Base-by-base conservation (phyloP, 2,113 vertebrate species). In the Pampusana beccarii region DNA sequence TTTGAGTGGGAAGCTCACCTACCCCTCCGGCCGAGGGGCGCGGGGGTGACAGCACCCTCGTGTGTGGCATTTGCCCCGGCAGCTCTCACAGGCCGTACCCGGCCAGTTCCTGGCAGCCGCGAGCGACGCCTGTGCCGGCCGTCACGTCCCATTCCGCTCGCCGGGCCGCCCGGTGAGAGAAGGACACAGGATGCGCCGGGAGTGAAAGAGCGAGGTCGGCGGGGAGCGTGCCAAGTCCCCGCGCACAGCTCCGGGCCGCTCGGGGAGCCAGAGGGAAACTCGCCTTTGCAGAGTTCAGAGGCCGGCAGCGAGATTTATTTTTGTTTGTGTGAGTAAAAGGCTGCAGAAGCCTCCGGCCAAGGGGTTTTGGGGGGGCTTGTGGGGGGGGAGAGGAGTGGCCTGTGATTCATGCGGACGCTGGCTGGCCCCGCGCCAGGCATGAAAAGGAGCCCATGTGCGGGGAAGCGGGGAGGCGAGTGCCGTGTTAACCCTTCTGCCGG, bases 131-230 rank as follows among this genome's bases (percentile, higher is more conserved):
- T 98, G 98, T 98, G 98, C 98, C 86, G 98, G 96, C 96, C 80
- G 98, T 98, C 98, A 98, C 98, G 98, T 98, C 98, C 98, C 98
- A 98, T 97, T 97, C 98, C 88, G 93, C 97, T 96, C 81, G 91
- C 97, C 91, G 94, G 97, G 97, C 97, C 94, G 98, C 97, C 98
- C 97, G 96, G 97, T 98, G 98, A 98, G 97, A 98, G 98, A 97
- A 98, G 97, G 98, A 98, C 98, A 98, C 98, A 98, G 98, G 98
- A 98, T 98, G 98, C 97, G 93, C 97, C 95, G 97, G 95, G 98
- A 98, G 98, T 98, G 98, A 98, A 98, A 98, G 98, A 98, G 98
- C 97, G 98, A 98, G 98, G 98, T 97, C 78, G 95, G 90, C 84
- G 97, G 98, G 98, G 98, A 96, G 86, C 75, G 91, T 97, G 98